Evolutionary conservation across 2,113 vertebrate genomes (phyloP), one percentile per base, ranked within the genome.

Genomic region (Nettapus auritus): DNA sequence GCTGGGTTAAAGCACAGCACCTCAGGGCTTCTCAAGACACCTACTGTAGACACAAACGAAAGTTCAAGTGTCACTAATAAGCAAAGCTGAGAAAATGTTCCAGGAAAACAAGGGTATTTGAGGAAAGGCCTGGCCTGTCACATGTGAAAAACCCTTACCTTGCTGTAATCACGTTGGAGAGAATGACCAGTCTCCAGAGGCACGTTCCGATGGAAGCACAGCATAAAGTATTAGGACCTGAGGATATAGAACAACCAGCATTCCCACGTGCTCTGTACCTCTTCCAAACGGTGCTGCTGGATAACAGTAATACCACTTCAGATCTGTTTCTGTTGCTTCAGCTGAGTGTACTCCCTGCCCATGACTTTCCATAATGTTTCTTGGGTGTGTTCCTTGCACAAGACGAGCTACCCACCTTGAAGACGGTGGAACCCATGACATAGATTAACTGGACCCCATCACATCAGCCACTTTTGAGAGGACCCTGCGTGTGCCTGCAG

Each of bases 141-240:
- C 22, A 10, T 22, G 13, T 55, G 53, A 86, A 75, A 73, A 23
- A 18, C 13, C 34, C 38, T 75, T 50, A n/a, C 60, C 6, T 62
- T 78, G 17, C 0, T 52, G 34, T 36, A 90, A 21, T 60, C 38
- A 44, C 13, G 11, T 1, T 56, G 62, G 25, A 69, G 46, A 74
- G 79, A 25, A 19, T 9, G 36, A 26, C 67, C 36, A 26, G 28
- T 34, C 40, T 17, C 78, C 44, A 18, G n/a, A 70, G 16, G 11
- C 1, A 1, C 8, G 53, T 29, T 73, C 26, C 28, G 33, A 6
- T 33, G 26, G 38, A 50, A 89, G 16, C 38, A 8, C 33, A 53
- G 14, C 68, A 60, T 19, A 8, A 48, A 55, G 34, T 1, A 36
- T 10, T 18, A 33, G 4, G 9, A 89, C 75, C 15, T 0, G 0